These are phyloP conservation scores for Tinea trinotella DNA, from an alignment of 2,888 invertebrate species.

Conservation along the genomic window DNA sequence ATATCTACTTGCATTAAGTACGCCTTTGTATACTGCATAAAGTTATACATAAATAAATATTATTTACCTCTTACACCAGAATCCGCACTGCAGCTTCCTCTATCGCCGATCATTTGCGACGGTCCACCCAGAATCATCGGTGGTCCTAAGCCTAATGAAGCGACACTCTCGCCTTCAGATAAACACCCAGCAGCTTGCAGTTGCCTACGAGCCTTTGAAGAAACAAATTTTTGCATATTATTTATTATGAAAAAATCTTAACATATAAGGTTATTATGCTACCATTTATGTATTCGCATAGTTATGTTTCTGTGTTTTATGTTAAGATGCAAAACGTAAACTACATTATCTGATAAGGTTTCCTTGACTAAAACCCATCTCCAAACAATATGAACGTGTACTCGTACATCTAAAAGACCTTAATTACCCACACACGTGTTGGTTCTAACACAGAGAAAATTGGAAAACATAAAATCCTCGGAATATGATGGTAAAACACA, in stretches of 20 bases:
- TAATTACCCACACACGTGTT: conserved; percentile 8
- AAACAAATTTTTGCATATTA: neutral
- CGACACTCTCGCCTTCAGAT: conserved; percentile 87
- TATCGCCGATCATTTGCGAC: conserved; percentile 72
- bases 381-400: too few species aligned
- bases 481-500: neutral
- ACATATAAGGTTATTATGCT: too few species aligned
- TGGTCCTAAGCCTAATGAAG: conserved; percentile 78
- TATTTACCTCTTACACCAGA: conserved; percentile 81
- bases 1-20: too few species aligned
- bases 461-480: conserved; percentile 1
- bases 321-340: too few species aligned
- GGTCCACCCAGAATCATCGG: conserved; percentile 74
- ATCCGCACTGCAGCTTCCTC: conserved; percentile 90
- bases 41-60: neutral
- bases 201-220: conserved; percentile 77
- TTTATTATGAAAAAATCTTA: neutral
- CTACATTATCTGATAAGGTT: too few species aligned
- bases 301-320: too few species aligned
- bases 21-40: too few species aligned
- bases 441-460: neutral
- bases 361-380: too few species aligned
- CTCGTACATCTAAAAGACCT: too few species aligned
- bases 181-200: conserved; percentile 83
- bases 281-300: too few species aligned